phyloP scores from a whole-genome alignment of 2,113 vertebrate genomes.

The Clarias gariepinus region DNA sequence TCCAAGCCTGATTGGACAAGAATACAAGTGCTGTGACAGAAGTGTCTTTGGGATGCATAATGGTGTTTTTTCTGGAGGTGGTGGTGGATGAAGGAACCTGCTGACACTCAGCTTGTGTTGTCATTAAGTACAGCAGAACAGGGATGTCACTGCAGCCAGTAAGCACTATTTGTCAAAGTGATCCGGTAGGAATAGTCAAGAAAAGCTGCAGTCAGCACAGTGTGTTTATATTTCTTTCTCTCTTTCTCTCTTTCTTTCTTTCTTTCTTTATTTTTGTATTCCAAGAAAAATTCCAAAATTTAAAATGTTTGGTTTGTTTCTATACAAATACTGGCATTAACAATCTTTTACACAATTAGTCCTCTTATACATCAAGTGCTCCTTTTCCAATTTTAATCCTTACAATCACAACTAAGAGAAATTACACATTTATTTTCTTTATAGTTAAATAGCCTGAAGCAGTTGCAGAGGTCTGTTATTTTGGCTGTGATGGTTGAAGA shows the following conservation, averaged over 20 bases:
- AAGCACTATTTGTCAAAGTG: conserved; percentile 21
- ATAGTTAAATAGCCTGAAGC: conserved; percentile 7
- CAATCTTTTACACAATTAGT: neutral
- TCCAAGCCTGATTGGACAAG: conserved; percentile 29
- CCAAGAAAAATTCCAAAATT: neutral
- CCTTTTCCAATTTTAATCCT: too few relatives aligned
- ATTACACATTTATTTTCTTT: neutral
- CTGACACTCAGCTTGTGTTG: conserved; percentile 19
- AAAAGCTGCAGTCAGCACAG: conserved; percentile 23
- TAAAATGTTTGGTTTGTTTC: neutral
- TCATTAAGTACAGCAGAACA: conserved; percentile 3
- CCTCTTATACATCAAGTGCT: neutral
- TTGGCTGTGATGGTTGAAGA: conserved; percentile 26
- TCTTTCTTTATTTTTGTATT: neutral
- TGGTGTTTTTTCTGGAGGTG: neutral
- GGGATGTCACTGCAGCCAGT: conserved; percentile 3
- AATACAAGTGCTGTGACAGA: conserved; percentile 19
- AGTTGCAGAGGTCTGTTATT: neutral
- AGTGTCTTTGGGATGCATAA: neutral
- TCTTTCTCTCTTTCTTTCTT: neutral
- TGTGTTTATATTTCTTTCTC: neutral
- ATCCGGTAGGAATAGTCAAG: conserved; percentile 14
- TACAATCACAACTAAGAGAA: neutral
- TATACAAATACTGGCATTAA: neutral
- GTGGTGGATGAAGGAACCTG: neutral